Evolutionary conservation across 2,888 invertebrate species (phyloP).

Genomic region (Synanthedon vespiformis): DNA sequence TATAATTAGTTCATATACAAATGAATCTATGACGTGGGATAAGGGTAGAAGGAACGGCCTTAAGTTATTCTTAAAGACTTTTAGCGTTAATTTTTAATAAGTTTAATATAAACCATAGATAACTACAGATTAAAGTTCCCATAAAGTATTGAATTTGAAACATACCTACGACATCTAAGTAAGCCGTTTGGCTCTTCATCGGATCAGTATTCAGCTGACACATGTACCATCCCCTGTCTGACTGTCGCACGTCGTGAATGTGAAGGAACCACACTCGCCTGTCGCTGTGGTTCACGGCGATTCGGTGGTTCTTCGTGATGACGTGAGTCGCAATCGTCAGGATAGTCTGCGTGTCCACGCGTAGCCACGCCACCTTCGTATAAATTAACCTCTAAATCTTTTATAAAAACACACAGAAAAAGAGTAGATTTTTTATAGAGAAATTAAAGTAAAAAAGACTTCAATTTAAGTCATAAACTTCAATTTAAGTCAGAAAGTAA

Average conservation of each 20-base stretch:
- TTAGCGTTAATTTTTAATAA: too few relatives aligned
- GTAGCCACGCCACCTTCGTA: conserved; percentile 86
- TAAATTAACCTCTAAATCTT: background rate
- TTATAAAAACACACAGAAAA: background rate
- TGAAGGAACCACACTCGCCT: conserved; percentile 88
- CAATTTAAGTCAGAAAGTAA: too few relatives aligned
- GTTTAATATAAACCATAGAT: too few relatives aligned
- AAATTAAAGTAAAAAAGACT: too few relatives aligned
- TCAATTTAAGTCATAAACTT: too few relatives aligned
- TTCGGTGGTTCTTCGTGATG: conserved; percentile 90
- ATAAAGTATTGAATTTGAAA: background rate
- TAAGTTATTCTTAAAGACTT: too few relatives aligned
- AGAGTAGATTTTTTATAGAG: too few relatives aligned
- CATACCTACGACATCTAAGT: conserved; percentile 89
- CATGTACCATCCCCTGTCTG: conserved; percentile 92
- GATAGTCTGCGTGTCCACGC: conserved; percentile 93
- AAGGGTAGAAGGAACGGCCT: too few relatives aligned
- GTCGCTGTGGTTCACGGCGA: conserved; percentile 87
- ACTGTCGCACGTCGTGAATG: conserved; percentile 85
- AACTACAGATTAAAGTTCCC: background rate
- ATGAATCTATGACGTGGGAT: too few relatives aligned
- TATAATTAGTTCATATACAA: too few relatives aligned
- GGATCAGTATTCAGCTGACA: conserved; percentile 94
- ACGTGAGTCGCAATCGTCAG: conserved; percentile 91
- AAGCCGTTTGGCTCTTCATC: conserved; percentile 91